Percentiles rank a stretch among this genome's conserved stretches.
These are phyloP conservation scores for Cynocephalus volans DNA, from an alignment of 2,113 vertebrate species.

Conservation along the genomic window DNA sequence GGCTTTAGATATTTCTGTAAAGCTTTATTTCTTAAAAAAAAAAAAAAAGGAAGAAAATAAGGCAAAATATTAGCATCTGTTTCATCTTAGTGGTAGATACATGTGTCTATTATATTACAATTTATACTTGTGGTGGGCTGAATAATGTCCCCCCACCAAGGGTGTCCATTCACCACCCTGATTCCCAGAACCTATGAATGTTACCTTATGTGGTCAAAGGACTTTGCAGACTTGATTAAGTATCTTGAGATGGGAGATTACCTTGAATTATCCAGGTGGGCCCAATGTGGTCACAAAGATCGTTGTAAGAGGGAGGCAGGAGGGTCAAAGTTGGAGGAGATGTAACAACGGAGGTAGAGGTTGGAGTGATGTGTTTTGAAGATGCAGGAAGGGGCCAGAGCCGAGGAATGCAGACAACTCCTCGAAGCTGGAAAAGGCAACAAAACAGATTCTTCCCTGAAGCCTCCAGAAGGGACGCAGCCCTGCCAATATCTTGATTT, in stretches of 20 bases:
- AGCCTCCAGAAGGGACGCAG: neutral
- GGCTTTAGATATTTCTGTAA: neutral
- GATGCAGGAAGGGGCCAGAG: neutral
- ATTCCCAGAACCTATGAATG: neutral
- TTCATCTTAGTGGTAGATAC: neutral
- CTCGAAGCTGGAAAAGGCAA: neutral
- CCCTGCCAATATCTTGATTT: neutral
- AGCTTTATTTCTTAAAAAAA: neutral
- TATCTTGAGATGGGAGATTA: neutral
- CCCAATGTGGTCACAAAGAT: neutral
- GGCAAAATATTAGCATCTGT: neutral
- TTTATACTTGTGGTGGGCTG: neutral
- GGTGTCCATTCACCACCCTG: neutral
- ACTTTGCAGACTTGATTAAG: neutral
- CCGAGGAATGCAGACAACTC: neutral
- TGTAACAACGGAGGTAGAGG: neutral
- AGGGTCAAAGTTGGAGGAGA: neutral
- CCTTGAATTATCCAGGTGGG: neutral
- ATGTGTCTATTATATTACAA: neutral
- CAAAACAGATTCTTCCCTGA: neutral
- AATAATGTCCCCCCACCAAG: no score
- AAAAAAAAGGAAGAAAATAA: conserved; percentile 5
- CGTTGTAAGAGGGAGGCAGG: neutral
- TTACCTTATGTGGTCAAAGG: neutral
- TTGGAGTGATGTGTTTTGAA: neutral